Evolutionary conservation across 2,797 vertebrate genomes (phyloP).

Genomic region (Alcedo quadribrachys): DNA sequence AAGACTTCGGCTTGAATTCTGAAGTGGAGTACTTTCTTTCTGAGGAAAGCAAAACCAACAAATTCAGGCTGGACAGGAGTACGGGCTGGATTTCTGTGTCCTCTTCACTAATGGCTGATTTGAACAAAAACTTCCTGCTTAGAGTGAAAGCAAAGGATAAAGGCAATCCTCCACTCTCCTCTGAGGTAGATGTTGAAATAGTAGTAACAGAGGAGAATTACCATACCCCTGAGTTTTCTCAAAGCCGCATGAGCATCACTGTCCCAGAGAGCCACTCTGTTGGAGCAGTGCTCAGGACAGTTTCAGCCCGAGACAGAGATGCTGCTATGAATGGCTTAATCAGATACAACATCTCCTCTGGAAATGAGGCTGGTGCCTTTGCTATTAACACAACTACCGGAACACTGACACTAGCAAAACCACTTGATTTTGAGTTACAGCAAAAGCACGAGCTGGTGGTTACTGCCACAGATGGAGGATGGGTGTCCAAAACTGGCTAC

Average conservation of each 20-base stretch:
- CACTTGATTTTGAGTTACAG: constrained; percentile 89
- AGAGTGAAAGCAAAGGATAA: constrained; percentile 89
- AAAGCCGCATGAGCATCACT: constrained; percentile 88
- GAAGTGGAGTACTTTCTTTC: constrained; percentile 90
- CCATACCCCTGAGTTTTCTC: constrained; percentile 96
- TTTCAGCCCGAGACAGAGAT: constrained; percentile 93
- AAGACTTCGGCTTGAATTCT: constrained; percentile 95
- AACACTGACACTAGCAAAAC: constrained; percentile 83
- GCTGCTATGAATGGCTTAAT: constrained; percentile 90
- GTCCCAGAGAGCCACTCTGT: constrained; percentile 91
- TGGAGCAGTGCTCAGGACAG: constrained; percentile 86
- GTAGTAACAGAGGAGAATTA: constrained; percentile 96
- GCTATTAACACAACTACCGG: constrained; percentile 90
- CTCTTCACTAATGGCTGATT: constrained; percentile 86
- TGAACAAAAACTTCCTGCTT: constrained; percentile 86
- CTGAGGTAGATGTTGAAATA: constrained; percentile 82
- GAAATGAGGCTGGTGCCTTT: constrained; percentile 88
- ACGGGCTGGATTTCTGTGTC: constrained; percentile 93
- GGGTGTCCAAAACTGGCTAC: constrained; percentile 92
- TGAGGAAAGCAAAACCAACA: constrained; percentile 84
- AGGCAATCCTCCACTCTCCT: constrained; percentile 92
- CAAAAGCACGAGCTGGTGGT: constrained; percentile 90
- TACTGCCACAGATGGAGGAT: constrained; percentile 92
- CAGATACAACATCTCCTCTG: constrained; percentile 88
- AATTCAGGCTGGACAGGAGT: constrained; percentile 88